Conservation (phyloP, 2,113 vertebrate genomes). For the Vidua chalybeata region DNA sequence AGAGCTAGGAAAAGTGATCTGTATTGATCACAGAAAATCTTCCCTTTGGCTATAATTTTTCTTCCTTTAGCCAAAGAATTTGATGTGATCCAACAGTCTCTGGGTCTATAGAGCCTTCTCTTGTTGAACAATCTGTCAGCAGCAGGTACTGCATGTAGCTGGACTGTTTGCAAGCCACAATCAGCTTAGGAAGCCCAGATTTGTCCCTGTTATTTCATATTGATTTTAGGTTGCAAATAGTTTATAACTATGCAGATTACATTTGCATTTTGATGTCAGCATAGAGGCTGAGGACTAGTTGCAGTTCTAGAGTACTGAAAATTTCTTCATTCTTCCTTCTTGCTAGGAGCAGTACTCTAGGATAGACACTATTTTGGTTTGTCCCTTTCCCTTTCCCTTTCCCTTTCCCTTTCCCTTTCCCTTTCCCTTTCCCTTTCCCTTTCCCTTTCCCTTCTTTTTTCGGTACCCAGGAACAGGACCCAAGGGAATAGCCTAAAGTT, state of each 20-base stretch:
- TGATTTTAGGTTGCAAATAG: not conserved
- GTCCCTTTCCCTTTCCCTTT: too few species aligned
- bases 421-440: too few species aligned
- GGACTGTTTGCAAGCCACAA: not conserved
- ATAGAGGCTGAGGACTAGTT: not conserved
- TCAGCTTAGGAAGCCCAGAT: not conserved
- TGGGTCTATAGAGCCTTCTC: not conserved
- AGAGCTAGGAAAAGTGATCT: not conserved
- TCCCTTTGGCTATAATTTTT: not conserved
- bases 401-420: too few species aligned
- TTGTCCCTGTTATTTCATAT: not conserved
- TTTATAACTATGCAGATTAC: not conserved
- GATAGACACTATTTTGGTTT: not conserved
- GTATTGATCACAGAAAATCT: not conserved
- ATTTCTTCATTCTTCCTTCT: not conserved
- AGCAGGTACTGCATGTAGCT: not conserved
- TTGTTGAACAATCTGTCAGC: not conserved
- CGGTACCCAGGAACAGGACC: too few species aligned
- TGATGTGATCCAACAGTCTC: not conserved
- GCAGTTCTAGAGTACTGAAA: not conserved
- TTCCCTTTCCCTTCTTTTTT: too few species aligned
- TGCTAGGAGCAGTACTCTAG: not conserved
- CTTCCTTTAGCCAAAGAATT: not conserved
- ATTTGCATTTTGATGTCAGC: not conserved
- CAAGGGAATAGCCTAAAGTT: fast-evolving